Conservation (phyloP, 2,888 invertebrate genomes). For the Nomada hirtipes region DNA sequence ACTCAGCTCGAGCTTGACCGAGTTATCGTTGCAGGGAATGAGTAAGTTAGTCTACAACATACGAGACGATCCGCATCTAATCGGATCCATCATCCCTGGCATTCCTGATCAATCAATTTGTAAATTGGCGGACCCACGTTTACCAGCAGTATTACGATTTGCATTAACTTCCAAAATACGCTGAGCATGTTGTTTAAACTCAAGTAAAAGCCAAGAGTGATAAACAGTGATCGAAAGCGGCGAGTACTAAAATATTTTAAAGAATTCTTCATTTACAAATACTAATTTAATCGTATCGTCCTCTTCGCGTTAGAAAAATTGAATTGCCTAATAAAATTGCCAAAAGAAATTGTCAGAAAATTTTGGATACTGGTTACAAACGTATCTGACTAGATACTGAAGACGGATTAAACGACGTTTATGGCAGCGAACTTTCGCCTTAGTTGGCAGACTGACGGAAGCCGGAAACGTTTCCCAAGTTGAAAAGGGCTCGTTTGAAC, state of each 20-base stretch:
- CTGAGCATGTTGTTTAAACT: constrained; percentile 21
- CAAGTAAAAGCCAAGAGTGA: no score
- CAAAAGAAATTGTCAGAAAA: constrained; percentile 11
- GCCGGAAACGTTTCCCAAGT: constrained; percentile 63
- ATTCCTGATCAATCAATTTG: constrained; percentile 60
- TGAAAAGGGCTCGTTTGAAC: constrained; percentile 58
- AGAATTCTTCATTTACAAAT: no score
- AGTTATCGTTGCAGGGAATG: constrained; percentile 21
- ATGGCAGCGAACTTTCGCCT: constrained; percentile 46
- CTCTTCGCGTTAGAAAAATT: background rate
- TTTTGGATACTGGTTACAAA: constrained; percentile 17
- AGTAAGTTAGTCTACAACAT: constrained; percentile 48
- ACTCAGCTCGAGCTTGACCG: constrained; percentile 43
- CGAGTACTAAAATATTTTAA: no score
- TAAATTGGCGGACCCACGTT: constrained; percentile 27
- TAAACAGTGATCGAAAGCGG: no score
- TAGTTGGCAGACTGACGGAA: constrained; percentile 65
- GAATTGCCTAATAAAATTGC: background rate
- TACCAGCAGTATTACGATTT: background rate
- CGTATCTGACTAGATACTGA: constrained; percentile 7
- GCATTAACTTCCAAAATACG: constrained; percentile 29
- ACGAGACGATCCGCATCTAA: constrained; percentile 70
- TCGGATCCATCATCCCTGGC: constrained; percentile 68
- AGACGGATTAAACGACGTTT: constrained; percentile 48
- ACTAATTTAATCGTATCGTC: background rate